Evolutionary conservation across 2,888 invertebrate genomes (phyloP).

Genomic region (Eristalis tenax): DNA sequence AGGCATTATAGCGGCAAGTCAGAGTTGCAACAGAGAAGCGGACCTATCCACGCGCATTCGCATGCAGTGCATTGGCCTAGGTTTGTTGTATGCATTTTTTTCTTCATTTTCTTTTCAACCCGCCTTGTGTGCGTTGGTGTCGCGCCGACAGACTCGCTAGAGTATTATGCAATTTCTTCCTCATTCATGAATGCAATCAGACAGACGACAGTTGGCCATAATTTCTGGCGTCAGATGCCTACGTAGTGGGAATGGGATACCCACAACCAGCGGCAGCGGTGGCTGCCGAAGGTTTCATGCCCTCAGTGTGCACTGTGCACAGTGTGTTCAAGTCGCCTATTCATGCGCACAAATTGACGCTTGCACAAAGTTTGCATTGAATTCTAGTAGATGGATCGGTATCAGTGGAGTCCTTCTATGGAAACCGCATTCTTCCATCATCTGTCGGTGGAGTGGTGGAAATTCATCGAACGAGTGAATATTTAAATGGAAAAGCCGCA

Average conservation of each 20-base stretch:
- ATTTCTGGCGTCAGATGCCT: conserved; percentile 63
- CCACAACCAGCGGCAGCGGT: neutral
- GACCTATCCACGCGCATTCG: neutral
- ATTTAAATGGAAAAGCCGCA: conserved; percentile 10
- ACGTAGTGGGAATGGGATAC: conserved; percentile 25
- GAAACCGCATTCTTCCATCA: conserved; percentile 42
- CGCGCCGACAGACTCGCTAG: conserved; percentile 33
- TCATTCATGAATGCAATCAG: conserved; percentile 67
- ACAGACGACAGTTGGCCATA: conserved; percentile 57
- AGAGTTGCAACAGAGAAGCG: conserved; percentile 20
- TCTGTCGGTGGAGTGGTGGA: neutral
- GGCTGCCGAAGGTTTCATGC: conserved; percentile 28
- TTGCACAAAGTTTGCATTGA: conserved; percentile 29
- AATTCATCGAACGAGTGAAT: neutral
- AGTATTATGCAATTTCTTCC: conserved; percentile 67
- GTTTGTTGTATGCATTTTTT: neutral
- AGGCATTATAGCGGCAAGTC: neutral
- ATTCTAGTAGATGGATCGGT: conserved; percentile 31
- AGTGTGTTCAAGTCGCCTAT: conserved; percentile 4
- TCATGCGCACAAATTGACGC: conserved; percentile 33
- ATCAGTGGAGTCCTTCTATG: conserved; percentile 26
- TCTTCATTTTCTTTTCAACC: no score
- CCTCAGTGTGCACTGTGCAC: conserved; percentile 25
- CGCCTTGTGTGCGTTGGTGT: conserved; percentile 47
- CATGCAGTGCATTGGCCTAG: conserved; percentile 58